phyloP scores from a whole-genome alignment of 2,113 vertebrate genomes.

The Tauraco erythrolophus region DNA sequence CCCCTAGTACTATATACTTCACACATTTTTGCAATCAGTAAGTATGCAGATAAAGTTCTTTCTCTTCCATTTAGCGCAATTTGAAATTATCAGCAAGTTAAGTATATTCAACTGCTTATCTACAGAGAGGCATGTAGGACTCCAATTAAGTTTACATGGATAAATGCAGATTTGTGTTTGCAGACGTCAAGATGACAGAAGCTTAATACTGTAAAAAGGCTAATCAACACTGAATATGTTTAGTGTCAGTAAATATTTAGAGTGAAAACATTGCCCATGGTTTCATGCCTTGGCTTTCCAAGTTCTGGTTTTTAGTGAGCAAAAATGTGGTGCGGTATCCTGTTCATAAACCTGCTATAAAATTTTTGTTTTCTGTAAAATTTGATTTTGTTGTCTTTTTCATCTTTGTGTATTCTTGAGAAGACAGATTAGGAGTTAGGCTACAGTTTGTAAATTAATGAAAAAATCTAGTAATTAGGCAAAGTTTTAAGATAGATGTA shows the following conservation, averaged over 20 bases:
- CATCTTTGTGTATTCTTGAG: background rate
- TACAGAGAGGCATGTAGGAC: conserved; percentile 65
- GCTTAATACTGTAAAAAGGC: conserved; percentile 75
- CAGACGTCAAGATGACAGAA: conserved; percentile 71
- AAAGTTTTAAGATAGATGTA: background rate
- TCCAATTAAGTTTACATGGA: conserved; percentile 74
- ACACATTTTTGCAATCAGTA: background rate
- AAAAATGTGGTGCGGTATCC: background rate
- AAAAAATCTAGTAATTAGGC: background rate
- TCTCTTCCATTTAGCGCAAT: conserved; percentile 64
- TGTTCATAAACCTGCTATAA: background rate
- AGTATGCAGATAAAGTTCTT: conserved; percentile 55
- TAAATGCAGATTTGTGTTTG: conserved; percentile 75
- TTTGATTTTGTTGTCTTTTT: background rate
- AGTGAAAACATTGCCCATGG: conserved; percentile 45
- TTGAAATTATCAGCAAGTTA: conserved; percentile 68
- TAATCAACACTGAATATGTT: conserved; percentile 78
- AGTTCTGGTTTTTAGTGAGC: conserved; percentile 36
- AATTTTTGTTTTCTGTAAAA: background rate
- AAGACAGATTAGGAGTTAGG: background rate
- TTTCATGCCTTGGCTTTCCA: conserved; percentile 43
- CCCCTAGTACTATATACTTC: background rate
- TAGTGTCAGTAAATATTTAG: conserved; percentile 76
- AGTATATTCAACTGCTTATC: conserved; percentile 72
- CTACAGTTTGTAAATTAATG: background rate